These are phyloP conservation scores for Copsychus sechellarum DNA, from an alignment of 2,113 vertebrate genomes.

Conservation along the genomic window DNA sequence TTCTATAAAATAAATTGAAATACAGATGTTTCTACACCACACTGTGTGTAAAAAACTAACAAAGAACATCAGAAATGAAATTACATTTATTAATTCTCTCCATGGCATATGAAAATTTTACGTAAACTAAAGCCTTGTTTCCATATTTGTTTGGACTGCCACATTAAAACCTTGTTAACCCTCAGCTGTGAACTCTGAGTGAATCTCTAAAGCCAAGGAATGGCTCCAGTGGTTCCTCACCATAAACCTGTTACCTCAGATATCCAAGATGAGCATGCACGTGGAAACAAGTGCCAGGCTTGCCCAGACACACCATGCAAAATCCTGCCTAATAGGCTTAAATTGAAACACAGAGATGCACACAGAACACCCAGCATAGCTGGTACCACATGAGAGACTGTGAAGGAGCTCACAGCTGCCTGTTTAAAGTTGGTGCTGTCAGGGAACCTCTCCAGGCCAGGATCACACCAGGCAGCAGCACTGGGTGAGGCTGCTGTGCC, in stretches of 20 bases:
- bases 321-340: background rate
- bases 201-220: background rate
- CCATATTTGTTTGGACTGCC: background rate
- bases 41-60: background rate
- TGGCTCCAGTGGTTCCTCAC: background rate
- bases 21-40: background rate
- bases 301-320: background rate
- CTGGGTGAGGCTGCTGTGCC: background rate
- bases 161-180: background rate
- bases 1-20: slow-evolving; percentile 43
- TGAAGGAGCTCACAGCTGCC: rapidly evolving
- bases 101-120: background rate
- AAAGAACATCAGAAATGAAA: slow-evolving; percentile 25
- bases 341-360: background rate
- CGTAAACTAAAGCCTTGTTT: background rate
- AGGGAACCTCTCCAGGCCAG: background rate
- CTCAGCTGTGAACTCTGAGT: background rate
- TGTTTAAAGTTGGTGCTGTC: background rate
- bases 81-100: background rate
- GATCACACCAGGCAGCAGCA: rapidly evolving
- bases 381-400: background rate
- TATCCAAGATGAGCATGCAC: background rate
- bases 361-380: background rate
- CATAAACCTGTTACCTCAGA: background rate
- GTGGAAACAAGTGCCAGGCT: background rate